Percentiles rank a stretch among this genome's conserved stretches.
phyloP scores from a whole-genome alignment of 2,888 invertebrate genomes.

The Xestia sexstrigata region DNA sequence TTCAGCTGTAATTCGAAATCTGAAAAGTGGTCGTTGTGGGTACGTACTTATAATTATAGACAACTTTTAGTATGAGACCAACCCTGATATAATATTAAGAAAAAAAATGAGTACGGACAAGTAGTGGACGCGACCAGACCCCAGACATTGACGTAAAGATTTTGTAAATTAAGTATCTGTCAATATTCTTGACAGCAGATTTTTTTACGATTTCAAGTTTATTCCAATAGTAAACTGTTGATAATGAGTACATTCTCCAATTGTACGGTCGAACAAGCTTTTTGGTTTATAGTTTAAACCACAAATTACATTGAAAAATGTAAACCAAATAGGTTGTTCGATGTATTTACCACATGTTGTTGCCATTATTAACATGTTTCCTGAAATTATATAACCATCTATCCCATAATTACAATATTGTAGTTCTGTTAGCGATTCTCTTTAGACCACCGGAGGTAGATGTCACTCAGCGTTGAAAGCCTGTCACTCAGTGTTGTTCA shows the following conservation, averaged over 20 bases:
- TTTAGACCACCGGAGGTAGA: conserved; percentile 14
- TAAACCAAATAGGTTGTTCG: too few species aligned
- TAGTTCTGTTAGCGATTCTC: conserved; percentile 22
- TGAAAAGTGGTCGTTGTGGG: neutral
- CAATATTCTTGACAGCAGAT: neutral
- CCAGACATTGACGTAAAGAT: neutral
- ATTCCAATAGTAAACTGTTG: too few species aligned
- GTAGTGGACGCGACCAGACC: neutral
- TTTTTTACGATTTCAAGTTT: neutral
- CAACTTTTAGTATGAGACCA: neutral
- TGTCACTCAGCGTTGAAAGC: conserved; percentile 43
- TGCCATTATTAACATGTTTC: neutral
- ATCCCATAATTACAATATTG: conserved; percentile 26
- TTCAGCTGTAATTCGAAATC: neutral
- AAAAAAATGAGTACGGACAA: neutral
- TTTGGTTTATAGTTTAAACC: too few species aligned
- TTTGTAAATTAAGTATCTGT: neutral
- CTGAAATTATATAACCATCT: neutral
- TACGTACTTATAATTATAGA: neutral
- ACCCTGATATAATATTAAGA: neutral
- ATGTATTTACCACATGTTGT: too few species aligned
- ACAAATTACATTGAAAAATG: too few species aligned
- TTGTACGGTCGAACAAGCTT: too few species aligned
- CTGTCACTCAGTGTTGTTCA: conserved; percentile 48
- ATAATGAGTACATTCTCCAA: too few species aligned